Base-by-base conservation (phyloP, 2,797 vertebrate species). In the Oophaga sylvatica region DNA sequence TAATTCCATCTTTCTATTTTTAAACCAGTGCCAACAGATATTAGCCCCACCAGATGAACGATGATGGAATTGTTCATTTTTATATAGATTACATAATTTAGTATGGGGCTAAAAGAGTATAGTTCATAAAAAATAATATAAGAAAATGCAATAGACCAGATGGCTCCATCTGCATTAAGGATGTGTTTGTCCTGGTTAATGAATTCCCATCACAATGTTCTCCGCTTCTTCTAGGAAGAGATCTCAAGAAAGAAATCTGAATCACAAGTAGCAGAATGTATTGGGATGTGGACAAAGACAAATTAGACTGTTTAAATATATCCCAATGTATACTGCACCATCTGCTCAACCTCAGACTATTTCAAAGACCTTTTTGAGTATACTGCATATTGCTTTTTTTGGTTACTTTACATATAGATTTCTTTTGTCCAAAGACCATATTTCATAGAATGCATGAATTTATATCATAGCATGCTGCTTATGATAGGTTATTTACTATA, bases 181-280 rank as follows among this genome's bases (percentile, higher is more conserved):
- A 87, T 83, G 63, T 67, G 60, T 87, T 70, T 79, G 87, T 79
- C 73, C 87, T 87, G 80, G 53, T 60, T 83, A 87, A 83, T 87
- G 81, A 83, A 87, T 70, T 87, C 73, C 81, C 87, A 78, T 70
- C 75, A 68, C 87, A 68, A 59, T 88, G 67, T 53, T 88, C 65
- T 84, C 53, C 45, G 86, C 11, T 88, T 84, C 81, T 84, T 88
- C 57, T 83, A 73, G 56, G n/a, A 45, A 79, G 29, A 80, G 75
- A 84, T 84, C 57, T 70, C 75, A 71, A 53, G 16, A 73, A 84
- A 56, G 26, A 88, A 84, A 80, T 87, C 73, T 60, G 86, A 78
- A 83, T 88, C 45, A 84, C 65, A 88, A 73, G 81, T 70, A 84
- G 81, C 59, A 84, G 65, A 78, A 83, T 88, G 67, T 20, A 83